A percentile compares a stretch with the other conserved stretches of the same genome.
phyloP scores from a whole-genome alignment of 2,888 invertebrate genomes.

The Platerodrilus igneus region DNA sequence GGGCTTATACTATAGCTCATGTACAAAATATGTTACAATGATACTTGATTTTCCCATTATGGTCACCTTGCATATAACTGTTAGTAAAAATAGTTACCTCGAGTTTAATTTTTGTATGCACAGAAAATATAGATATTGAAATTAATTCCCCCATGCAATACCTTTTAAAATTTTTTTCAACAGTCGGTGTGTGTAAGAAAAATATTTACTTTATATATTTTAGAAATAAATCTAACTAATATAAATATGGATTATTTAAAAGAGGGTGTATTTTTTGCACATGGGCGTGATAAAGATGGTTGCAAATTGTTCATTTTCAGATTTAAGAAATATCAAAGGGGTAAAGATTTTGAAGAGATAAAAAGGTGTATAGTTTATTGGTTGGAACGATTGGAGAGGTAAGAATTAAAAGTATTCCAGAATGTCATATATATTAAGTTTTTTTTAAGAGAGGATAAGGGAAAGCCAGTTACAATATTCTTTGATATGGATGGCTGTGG shows the following conservation, averaged over 20 bases:
- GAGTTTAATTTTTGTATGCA: too few relatives aligned
- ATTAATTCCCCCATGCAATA: too few relatives aligned
- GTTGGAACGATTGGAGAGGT: slow-evolving; percentile 75
- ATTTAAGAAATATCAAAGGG: slow-evolving; percentile 76
- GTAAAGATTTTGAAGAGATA: slow-evolving; percentile 69
- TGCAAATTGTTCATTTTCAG: slow-evolving; percentile 72
- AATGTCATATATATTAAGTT: background rate
- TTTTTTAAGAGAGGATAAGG: slow-evolving; percentile 60
- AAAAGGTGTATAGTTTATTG: slow-evolving; percentile 81
- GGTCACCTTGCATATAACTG: too few relatives aligned
- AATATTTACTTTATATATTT: too few relatives aligned
- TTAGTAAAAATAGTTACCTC: too few relatives aligned
- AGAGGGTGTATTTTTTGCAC: slow-evolving; percentile 72
- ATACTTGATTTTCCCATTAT: too few relatives aligned
- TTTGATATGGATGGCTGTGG: slow-evolving; percentile 91
- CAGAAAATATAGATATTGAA: too few relatives aligned
- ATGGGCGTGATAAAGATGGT: slow-evolving; percentile 77
- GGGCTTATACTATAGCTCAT: too few relatives aligned
- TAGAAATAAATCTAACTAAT: slow-evolving; percentile 66
- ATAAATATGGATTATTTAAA: slow-evolving; percentile 68
- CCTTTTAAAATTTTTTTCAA: too few relatives aligned
- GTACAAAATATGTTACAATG: too few relatives aligned
- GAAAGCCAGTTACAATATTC: slow-evolving; percentile 74
- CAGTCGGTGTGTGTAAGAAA: too few relatives aligned
- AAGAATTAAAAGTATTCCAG: too few relatives aligned